Evolutionary conservation across 2,113 vertebrate genomes (phyloP).

Genomic region (Glareola pratincola): DNA sequence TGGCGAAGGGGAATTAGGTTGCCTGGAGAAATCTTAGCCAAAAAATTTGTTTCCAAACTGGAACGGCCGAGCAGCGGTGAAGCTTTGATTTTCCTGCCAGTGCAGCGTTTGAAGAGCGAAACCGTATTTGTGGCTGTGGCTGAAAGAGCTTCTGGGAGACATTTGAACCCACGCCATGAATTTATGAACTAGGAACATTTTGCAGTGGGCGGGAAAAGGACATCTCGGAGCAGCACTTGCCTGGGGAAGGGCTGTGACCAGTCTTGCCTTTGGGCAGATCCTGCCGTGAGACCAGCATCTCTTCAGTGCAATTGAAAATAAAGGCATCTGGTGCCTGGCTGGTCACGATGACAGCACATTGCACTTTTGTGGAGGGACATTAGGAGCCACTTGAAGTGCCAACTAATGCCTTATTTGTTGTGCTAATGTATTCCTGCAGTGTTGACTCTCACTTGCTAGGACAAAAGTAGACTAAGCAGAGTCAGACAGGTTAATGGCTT

Average conservation of each 20-base stretch:
- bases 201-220: neutral
- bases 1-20: neutral
- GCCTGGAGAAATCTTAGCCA: neutral
- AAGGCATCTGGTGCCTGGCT: neutral
- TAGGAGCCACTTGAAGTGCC: neutral
- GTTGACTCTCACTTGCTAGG: neutral
- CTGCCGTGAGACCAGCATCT: neutral
- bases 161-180: neutral
- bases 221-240: neutral
- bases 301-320: neutral
- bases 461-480: neutral
- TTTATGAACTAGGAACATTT: neutral
- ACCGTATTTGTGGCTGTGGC: slow-evolving; percentile 16
- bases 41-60: neutral
- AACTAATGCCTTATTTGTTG: neutral
- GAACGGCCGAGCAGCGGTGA: neutral
- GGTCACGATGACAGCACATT: neutral
- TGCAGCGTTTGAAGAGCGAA: neutral
- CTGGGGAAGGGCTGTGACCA: neutral
- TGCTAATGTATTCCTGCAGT: neutral
- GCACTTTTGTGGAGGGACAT: neutral
- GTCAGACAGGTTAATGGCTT: neutral
- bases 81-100: slow-evolving; percentile 51
- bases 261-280: neutral
- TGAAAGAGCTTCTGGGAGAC: slow-evolving; percentile 33